Conservation (phyloP, 2,888 invertebrate genomes). For the Stenotaenia linearis region DNA sequence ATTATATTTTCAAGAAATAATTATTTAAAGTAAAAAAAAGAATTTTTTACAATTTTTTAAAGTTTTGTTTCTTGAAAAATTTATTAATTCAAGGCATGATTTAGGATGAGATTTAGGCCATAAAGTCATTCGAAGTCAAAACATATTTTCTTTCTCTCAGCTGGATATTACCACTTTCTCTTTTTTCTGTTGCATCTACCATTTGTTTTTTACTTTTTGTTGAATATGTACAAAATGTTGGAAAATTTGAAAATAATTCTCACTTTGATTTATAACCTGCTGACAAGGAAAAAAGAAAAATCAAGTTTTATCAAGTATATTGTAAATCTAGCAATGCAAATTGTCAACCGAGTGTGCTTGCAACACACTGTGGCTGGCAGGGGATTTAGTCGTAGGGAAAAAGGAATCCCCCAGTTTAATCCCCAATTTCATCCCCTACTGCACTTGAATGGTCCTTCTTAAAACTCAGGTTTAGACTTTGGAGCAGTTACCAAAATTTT, state of each 20-base stretch:
- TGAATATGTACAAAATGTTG: background rate
- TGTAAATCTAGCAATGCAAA: slow-evolving; percentile 26
- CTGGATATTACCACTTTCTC: slow-evolving; percentile 17
- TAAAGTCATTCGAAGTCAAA: slow-evolving; percentile 11
- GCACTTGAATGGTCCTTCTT: background rate
- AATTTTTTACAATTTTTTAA: too few relatives aligned
- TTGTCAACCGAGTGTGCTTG: background rate
- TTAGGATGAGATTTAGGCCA: slow-evolving; percentile 7
- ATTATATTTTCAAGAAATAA: too few relatives aligned
- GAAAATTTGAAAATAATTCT: slow-evolving; percentile 17
- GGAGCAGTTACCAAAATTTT: background rate
- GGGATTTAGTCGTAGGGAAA: background rate
- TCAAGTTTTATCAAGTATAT: slow-evolving; percentile 4
- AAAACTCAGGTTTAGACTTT: slow-evolving; percentile 7
- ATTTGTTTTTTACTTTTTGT: background rate
- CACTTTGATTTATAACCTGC: background rate
- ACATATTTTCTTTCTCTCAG: slow-evolving; percentile 6
- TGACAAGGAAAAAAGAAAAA: background rate
- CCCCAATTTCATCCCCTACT: slow-evolving; percentile 14
- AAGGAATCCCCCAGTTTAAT: slow-evolving; percentile 9
- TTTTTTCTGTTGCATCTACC: background rate
- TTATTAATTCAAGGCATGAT: background rate
- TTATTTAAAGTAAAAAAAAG: too few relatives aligned
- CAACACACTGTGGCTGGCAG: slow-evolving; percentile 11
- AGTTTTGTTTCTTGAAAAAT: background rate